A percentile compares a stretch with the other conserved stretches of the same genome.
These are phyloP conservation scores for Proisotoma minuta DNA, from an alignment of 2,888 invertebrate species.

Conservation along the genomic window DNA sequence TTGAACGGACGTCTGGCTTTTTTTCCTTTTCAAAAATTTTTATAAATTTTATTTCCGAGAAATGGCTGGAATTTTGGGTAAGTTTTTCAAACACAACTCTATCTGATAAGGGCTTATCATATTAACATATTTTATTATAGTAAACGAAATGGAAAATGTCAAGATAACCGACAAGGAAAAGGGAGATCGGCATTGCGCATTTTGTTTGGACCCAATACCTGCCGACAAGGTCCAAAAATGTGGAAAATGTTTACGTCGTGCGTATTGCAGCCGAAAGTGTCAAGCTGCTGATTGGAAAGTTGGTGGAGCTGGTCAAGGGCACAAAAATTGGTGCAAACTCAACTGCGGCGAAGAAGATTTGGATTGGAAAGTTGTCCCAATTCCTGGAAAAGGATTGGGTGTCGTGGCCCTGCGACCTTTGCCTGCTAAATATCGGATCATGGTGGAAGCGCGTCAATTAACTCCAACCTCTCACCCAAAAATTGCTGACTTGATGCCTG, in stretches of 20 bases:
- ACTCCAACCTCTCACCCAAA: background rate
- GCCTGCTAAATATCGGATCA: slow-evolving; percentile 12
- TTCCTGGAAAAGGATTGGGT: slow-evolving; percentile 18
- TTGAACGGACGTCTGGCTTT: no score
- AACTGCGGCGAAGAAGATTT: slow-evolving; percentile 20
- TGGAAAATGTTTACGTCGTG: slow-evolving; percentile 16
- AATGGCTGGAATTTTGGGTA: no score
- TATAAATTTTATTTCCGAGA: no score
- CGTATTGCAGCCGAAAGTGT: slow-evolving; percentile 18
- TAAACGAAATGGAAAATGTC: no score
- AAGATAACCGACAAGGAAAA: background rate
- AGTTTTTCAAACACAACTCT: no score
- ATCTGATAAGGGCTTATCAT: no score
- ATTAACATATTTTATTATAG: no score
- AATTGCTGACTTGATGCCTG: slow-evolving; percentile 4
- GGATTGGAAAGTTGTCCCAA: slow-evolving; percentile 13
- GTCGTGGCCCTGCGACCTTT: slow-evolving; percentile 8
- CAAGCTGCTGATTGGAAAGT: slow-evolving; percentile 16
- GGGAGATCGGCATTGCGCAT: slow-evolving; percentile 16
- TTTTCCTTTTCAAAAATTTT: no score
- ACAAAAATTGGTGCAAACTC: slow-evolving; percentile 24
- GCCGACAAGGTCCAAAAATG: background rate
- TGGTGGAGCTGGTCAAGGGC: slow-evolving; percentile 15
- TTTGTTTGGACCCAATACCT: slow-evolving; percentile 2
- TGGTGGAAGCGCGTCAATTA: slow-evolving; percentile 11